A percentile compares a stretch with the other conserved stretches of the same genome.
Evolutionary conservation across 2,888 invertebrate species (phyloP).

Genomic region (Idaea straminata): DNA sequence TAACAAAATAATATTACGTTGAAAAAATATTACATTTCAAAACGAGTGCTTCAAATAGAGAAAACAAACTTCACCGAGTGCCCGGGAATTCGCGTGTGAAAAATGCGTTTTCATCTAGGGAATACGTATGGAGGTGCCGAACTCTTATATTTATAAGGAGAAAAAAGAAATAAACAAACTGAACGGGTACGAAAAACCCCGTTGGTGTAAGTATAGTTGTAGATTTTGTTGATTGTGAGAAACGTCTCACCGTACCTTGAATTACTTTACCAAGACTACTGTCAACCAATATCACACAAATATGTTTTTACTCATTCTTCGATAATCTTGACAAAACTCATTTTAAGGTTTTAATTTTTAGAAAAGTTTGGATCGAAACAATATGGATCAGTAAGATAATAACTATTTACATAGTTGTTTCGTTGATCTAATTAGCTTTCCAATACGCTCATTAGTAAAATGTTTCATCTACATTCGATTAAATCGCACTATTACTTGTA

Average conservation of each 20-base stretch:
- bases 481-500: too few species aligned
- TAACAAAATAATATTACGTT: neutral
- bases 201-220: slow-evolving; percentile 53
- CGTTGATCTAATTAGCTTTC: too few species aligned
- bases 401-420: too few species aligned
- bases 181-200: slow-evolving; percentile 62
- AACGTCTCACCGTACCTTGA: slow-evolving; percentile 67
- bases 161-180: slow-evolving; percentile 72
- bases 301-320: too few species aligned
- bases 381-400: too few species aligned
- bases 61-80: slow-evolving; percentile 2
- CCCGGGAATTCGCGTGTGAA: slow-evolving; percentile 57
- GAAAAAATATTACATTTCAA: neutral
- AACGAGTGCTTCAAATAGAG: slow-evolving; percentile 1
- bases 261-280: slow-evolving; percentile 76
- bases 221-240: slow-evolving; percentile 75
- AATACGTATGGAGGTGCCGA: slow-evolving; percentile 71
- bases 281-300: slow-evolving; percentile 34
- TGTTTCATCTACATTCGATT: too few species aligned
- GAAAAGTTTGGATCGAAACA: too few species aligned
- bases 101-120: slow-evolving; percentile 76
- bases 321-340: too few species aligned
- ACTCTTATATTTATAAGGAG: slow-evolving; percentile 75
- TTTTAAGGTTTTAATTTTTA: too few species aligned
- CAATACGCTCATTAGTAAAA: too few species aligned